Evolutionary conservation across 2,888 invertebrate species (phyloP), one percentile per base, ranked within the genome.

Genomic region (Neocrepidodera transversa): DNA sequence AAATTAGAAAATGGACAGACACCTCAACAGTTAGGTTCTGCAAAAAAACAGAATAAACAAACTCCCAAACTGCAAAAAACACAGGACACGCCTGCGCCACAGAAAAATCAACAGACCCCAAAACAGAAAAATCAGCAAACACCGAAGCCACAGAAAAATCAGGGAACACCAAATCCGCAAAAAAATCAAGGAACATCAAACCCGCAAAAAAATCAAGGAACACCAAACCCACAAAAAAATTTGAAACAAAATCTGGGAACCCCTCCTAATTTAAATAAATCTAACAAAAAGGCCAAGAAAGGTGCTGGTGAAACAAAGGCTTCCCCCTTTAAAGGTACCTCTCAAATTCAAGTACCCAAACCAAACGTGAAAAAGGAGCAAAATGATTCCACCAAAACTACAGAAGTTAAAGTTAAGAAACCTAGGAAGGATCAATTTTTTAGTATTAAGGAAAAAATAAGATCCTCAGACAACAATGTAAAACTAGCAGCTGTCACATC

Each of bases 1-100:
- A 60, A 55, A 60, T 6, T 60, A 30, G 60, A 60, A 36, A 60
- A 60, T 55, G 60, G 51, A 18, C 28, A 38, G 36, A 32, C 58
- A 23, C 38, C 51, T n/a, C 32, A 36, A 26, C 20, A 42, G 10
- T 5, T 18, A 11, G 47, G 40, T 26, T 47, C 58, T 7, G 51
- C 58, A 0, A 50, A 45, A 28, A 43, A 58, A 18, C 57, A 43
- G 14, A 43, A 48, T 6, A 26, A 13, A 1, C 36, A 45, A 11
- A n/a, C n/a, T n/a, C n/a, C n/a, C n/a, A n/a, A n/a, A n/a, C n/a
- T n/a, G n/a, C 36, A 51, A 7, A 28, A 28, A n/a, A 14, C 8
- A 14, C 28, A 50, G 8, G n/a, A 14, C 13, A 38, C 50, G 11
- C 38, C 50, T 13, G 38, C 28, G 10, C 43, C 17, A 17, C 42